Conservation (phyloP, 2,888 invertebrate species). For the Ophioninae sp. region DNA sequence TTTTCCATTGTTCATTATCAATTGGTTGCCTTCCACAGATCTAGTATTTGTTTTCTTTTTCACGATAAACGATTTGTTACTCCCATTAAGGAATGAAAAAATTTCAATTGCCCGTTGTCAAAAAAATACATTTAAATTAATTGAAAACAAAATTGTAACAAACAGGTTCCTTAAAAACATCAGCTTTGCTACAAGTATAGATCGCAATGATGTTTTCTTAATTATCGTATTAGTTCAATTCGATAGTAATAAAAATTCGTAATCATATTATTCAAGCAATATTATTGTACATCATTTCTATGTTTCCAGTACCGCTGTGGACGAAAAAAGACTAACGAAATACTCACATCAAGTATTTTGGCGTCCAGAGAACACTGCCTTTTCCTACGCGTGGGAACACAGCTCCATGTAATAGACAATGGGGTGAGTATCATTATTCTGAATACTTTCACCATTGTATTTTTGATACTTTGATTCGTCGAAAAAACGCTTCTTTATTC, state of each 20-base stretch:
- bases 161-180: no score
- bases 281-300: not conserved
- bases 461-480: not conserved
- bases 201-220: no score
- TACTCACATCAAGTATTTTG: slow-evolving; percentile 70
- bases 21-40: not conserved
- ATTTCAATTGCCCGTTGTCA: no score
- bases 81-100: no score
- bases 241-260: not conserved
- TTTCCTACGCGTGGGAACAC: slow-evolving; percentile 65
- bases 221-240: not conserved
- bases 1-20: not conserved
- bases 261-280: not conserved
- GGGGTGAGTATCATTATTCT: slow-evolving; percentile 64
- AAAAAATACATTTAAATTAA: no score
- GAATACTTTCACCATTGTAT: not conserved
- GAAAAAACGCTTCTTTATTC: not conserved
- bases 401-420: slow-evolving; percentile 71
- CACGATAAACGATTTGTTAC: no score
- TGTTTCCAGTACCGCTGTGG: slow-evolving; percentile 74
- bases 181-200: no score
- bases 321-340: slow-evolving; percentile 69
- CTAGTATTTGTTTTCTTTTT: not conserved
- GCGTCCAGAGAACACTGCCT: slow-evolving; percentile 75
- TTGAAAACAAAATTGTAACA: no score